Percentiles rank a stretch among this genome's conserved stretches.
These are phyloP conservation scores for Drosophila tripunctata DNA, from an alignment of 2,888 invertebrate genomes.

Conservation along the genomic window DNA sequence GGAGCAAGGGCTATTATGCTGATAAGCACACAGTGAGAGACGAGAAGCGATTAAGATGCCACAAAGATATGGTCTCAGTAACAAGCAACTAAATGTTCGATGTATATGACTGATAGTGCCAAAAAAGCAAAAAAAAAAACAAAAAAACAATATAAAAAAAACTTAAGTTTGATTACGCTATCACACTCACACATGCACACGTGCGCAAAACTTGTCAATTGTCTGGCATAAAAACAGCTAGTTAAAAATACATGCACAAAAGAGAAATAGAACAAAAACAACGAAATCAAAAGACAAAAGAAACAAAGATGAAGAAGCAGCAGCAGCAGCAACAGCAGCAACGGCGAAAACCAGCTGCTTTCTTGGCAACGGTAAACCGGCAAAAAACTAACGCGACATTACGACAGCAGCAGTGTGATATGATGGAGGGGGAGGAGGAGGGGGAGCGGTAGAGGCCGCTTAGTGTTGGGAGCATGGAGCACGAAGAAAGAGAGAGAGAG, in stretches of 20 bases:
- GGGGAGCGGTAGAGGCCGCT: neutral
- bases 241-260: slow-evolving; percentile 70
- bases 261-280: slow-evolving; percentile 30
- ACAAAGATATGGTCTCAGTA: slow-evolving; percentile 34
- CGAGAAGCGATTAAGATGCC: slow-evolving; percentile 41
- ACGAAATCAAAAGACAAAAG: neutral
- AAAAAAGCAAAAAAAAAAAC: too few relatives aligned
- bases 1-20: slow-evolving; percentile 44
- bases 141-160: too few relatives aligned
- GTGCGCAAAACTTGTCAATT: slow-evolving; percentile 36
- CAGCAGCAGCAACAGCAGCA: too few relatives aligned
- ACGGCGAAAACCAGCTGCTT: slow-evolving; percentile 45
- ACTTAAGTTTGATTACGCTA: slow-evolving; percentile 41
- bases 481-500: too few relatives aligned
- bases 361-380: slow-evolving; percentile 31
- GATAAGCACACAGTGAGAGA: slow-evolving; percentile 34
- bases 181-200: slow-evolving; percentile 22
- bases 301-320: slow-evolving; percentile 9
- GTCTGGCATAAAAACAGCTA: slow-evolving; percentile 55
- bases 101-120: slow-evolving; percentile 36
- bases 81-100: slow-evolving; percentile 23
- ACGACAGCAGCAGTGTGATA: too few relatives aligned
- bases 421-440: neutral
- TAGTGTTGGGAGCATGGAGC: too few relatives aligned
- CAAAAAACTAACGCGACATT: slow-evolving; percentile 28